A percentile compares a stretch with the other conserved stretches of the same genome.
Evolutionary conservation across 2,113 vertebrate genomes (phyloP).

Genomic region (Salvelinus sp.): DNA sequence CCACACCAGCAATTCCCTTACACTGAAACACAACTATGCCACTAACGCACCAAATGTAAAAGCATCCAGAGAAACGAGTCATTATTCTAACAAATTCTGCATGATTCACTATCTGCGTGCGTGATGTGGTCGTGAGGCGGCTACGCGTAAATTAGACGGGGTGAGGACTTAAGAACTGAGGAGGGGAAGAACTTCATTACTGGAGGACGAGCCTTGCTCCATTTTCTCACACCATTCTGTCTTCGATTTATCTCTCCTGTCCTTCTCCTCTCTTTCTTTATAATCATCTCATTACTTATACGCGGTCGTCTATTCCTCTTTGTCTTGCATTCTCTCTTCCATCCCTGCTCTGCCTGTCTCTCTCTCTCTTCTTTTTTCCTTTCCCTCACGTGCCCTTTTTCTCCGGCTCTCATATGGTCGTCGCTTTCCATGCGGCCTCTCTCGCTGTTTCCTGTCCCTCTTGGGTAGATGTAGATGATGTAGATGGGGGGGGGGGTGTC

Average conservation of each 20-base stretch:
- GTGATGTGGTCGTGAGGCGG: too few relatives aligned
- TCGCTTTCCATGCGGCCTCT: background rate
- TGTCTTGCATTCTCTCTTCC: background rate
- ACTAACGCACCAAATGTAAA: too few relatives aligned
- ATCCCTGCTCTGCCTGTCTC: background rate
- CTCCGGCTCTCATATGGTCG: background rate
- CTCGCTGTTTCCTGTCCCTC: background rate
- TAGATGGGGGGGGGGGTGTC: too few relatives aligned
- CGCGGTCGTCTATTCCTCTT: background rate
- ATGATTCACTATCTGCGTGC: too few relatives aligned
- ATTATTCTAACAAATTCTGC: too few relatives aligned
- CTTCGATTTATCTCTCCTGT: background rate
- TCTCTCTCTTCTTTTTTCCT: background rate
- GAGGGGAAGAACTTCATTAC: too few relatives aligned
- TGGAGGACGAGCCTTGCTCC: background rate
- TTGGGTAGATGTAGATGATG: too few relatives aligned
- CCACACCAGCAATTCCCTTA: too few relatives aligned
- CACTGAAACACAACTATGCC: too few relatives aligned
- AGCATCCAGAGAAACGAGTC: too few relatives aligned
- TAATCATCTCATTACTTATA: background rate
- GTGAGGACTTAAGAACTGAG: too few relatives aligned
- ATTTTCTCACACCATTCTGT: background rate
- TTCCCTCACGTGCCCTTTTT: background rate
- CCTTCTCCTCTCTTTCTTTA: background rate
- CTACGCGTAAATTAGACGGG: too few relatives aligned